Base-by-base conservation (phyloP, 2,113 vertebrate species). In the Ptychochromis oligacanthus region DNA sequence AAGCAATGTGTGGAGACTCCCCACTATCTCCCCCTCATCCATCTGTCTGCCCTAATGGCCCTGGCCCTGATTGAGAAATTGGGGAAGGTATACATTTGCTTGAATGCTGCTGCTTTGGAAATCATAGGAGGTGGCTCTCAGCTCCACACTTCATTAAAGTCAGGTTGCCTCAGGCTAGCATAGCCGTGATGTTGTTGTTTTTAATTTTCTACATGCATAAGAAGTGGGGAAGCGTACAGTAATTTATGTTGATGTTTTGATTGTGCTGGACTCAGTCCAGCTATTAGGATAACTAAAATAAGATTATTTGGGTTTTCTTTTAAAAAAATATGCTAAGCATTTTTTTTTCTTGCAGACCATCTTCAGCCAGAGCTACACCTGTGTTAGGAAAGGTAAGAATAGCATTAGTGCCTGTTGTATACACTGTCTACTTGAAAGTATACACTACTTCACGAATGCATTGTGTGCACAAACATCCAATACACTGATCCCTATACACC, bases 341-440 rank as follows among this genome's bases (percentile, higher is more conserved):
- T n/a, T 77, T 75, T 62, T 24, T 81, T 59, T 84, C n/a, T 83
- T 74, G 4, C 91, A 95, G 94, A 64, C 92, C 93, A 2, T 84
- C 93, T 2, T 90, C 94, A 64, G 94, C 92, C 34, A 88, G 84
- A 83, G 80, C 86, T 22, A 67, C 90, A 24, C 74, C 85, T 54
- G 83, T 79, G 24, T 40, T 88, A 38, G 91, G 72, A 65, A 91
- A 94, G 94, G 94, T 95, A 85, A 93, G 91, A 82, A 61, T 14
- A 28, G 24, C 17, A 14, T 70, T 28, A 72, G 26, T 52, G 43
- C 65, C 24, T 0, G 7, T 20, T n/a, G 43, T 72, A 31, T 1
- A 72, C 65, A 31, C 0, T 0, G 2, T 52, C 24, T 52, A 49
- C 65, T 28, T 70, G 15, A 49, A 28, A 70, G 18, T 70, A 1